These are phyloP conservation scores for Phasia obesa DNA, from an alignment of 2,888 invertebrate genomes.

Conservation along the genomic window DNA sequence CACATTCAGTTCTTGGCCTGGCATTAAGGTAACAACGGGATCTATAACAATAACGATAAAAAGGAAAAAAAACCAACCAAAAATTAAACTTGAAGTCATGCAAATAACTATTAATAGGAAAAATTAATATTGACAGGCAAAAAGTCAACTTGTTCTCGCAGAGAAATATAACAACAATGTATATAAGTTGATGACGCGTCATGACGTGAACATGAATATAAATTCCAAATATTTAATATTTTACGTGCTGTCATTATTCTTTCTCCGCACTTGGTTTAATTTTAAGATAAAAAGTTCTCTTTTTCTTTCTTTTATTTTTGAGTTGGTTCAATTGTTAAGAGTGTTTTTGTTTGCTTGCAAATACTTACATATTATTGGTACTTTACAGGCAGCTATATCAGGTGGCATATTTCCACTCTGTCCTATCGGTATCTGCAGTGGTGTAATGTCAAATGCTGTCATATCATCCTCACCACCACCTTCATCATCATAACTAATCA, in stretches of 20 bases:
- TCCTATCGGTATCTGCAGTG: conserved; percentile 97
- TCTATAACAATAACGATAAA: conserved; percentile 82
- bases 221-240: conserved; percentile 62
- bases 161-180: background rate
- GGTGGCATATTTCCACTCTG: conserved; percentile 89
- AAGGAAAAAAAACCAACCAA: conserved; percentile 7
- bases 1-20: conserved; percentile 90
- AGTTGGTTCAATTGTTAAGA: no score
- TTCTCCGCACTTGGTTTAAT: background rate
- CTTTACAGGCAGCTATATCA: conserved; percentile 91
- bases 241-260: conserved; percentile 58
- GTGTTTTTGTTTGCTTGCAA: background rate
- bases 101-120: background rate
- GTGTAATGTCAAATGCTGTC: conserved; percentile 99
- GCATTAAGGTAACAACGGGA: conserved; percentile 85
- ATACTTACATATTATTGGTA: conserved; percentile 83
- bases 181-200: conserved; percentile 31
- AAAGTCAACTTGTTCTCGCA: background rate
- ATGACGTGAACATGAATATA: conserved; percentile 36
- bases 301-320: background rate
- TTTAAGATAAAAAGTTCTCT: background rate
- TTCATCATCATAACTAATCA: conserved; percentile 99
- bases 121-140: background rate
- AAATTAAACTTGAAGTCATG: conserved; percentile 1
- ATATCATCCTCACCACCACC: conserved; percentile 99